A percentile compares a stretch with the other conserved stretches of the same genome.
phyloP scores from a whole-genome alignment of 2,797 vertebrate genomes.

The Glossophaga mutica region DNA sequence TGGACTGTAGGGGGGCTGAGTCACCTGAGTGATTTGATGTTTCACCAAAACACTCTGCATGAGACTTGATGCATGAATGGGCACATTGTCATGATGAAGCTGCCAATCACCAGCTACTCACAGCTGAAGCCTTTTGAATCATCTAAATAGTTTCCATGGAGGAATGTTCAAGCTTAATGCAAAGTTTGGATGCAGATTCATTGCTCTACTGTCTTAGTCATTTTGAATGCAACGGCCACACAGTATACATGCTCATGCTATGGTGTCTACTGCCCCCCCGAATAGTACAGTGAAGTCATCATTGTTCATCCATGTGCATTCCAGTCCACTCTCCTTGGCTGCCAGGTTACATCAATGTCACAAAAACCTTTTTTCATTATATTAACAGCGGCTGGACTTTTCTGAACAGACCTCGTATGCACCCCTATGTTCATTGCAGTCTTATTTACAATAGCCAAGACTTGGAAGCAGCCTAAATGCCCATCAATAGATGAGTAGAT shows the following conservation, averaged over 20 bases:
- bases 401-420: neutral
- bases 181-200: neutral
- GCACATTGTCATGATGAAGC: neutral
- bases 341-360: neutral
- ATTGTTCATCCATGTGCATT: neutral
- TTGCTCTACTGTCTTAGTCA: neutral
- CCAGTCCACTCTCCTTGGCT: neutral
- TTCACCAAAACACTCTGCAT: neutral
- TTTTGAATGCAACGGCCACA: neutral
- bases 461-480: neutral
- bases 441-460: neutral
- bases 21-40: neutral
- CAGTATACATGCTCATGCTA: neutral
- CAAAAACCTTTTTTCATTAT: neutral
- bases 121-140: no score
- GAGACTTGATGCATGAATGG: neutral
- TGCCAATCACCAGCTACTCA: neutral
- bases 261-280: neutral
- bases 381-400: neutral
- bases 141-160: neutral
- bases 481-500: neutral
- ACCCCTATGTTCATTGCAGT: neutral
- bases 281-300: neutral
- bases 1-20: neutral
- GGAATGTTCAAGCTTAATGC: neutral